phyloP scores from a whole-genome alignment of 1,140 invertebrate species.

The Dinoponera quadriceps region DNA sequence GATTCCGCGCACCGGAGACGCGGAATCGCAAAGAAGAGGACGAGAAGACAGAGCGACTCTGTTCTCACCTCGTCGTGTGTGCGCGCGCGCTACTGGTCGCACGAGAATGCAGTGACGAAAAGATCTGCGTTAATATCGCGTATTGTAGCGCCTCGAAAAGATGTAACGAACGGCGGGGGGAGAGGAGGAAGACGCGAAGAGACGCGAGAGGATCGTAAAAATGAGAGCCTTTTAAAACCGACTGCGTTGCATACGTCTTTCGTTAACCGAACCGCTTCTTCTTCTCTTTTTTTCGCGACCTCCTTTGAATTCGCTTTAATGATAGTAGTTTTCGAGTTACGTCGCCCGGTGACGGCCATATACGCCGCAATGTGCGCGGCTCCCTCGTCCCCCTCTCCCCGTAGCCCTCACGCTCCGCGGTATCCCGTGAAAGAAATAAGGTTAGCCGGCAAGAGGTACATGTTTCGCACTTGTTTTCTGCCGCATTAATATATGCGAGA shows the following conservation, averaged over 20 bases:
- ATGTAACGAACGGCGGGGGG: not conserved
- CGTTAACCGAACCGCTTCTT: slow-evolving; percentile 14
- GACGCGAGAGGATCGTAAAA: slow-evolving; percentile 6
- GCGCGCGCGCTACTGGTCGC: too few species aligned
- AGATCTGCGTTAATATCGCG: not conserved
- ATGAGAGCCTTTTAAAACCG: slow-evolving; percentile 30
- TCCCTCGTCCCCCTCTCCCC: not conserved
- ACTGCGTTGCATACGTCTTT: not conserved
- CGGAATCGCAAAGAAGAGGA: not conserved
- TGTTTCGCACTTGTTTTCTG: slow-evolving; percentile 51
- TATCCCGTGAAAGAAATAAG: slow-evolving; percentile 27
- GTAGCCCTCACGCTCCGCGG: too few species aligned
- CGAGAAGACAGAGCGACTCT: too few species aligned
- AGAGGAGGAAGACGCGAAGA: not conserved
- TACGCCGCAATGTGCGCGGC: not conserved
- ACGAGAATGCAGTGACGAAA: not conserved
- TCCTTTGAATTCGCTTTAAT: slow-evolving; percentile 47
- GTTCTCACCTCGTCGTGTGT: not conserved
- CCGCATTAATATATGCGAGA: slow-evolving; percentile 44
- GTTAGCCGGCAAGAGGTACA: slow-evolving; percentile 34
- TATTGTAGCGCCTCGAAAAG: not conserved
- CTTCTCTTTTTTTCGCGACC: slow-evolving; percentile 13
- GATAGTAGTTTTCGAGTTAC: slow-evolving; percentile 53
- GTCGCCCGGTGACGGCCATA: not conserved
- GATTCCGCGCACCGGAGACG: too few species aligned